Conservation (phyloP, 2,888 invertebrate genomes). For the Pollenia angustigena region DNA sequence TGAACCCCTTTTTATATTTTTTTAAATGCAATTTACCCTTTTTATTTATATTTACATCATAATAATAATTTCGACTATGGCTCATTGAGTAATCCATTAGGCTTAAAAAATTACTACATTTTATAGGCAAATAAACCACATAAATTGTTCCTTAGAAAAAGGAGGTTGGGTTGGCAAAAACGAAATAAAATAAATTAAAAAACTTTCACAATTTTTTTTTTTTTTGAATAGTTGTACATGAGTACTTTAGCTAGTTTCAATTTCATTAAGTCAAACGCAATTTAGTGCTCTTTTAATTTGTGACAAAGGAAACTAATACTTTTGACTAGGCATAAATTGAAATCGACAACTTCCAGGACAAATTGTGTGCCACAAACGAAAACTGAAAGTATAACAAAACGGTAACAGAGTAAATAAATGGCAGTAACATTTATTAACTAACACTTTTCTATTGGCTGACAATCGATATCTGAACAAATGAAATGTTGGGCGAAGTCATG, state of each 20-base stretch:
- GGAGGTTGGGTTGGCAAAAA: neutral
- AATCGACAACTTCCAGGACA: conserved; percentile 56
- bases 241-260: neutral
- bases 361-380: conserved; percentile 51
- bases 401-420: conserved; percentile 13
- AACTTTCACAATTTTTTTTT: conserved; percentile 36
- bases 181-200: conserved; percentile 13
- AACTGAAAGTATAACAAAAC: conserved; percentile 47
- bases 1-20: conserved; percentile 41
- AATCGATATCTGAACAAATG: conserved; percentile 69
- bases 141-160: conserved; percentile 15
- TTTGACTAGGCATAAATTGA: conserved; percentile 48
- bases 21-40: conserved; percentile 63
- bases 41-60: conserved; percentile 49
- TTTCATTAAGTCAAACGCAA: conserved; percentile 36
- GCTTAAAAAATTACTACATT: conserved; percentile 64
- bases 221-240: neutral
- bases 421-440: conserved; percentile 56
- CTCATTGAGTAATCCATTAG: conserved; percentile 70
- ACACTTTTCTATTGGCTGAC: conserved; percentile 68
- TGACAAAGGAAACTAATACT: conserved; percentile 59
- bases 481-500: conserved; percentile 72
- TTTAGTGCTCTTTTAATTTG: conserved; percentile 46
- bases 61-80: conserved; percentile 63
- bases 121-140: conserved; percentile 40